A percentile compares a stretch with the other conserved stretches of the same genome.
Evolutionary conservation across 30 jellyfish, hydroid and myxozoan species (phyloP).

Genomic region (Cassiopea andromeda): DNA sequence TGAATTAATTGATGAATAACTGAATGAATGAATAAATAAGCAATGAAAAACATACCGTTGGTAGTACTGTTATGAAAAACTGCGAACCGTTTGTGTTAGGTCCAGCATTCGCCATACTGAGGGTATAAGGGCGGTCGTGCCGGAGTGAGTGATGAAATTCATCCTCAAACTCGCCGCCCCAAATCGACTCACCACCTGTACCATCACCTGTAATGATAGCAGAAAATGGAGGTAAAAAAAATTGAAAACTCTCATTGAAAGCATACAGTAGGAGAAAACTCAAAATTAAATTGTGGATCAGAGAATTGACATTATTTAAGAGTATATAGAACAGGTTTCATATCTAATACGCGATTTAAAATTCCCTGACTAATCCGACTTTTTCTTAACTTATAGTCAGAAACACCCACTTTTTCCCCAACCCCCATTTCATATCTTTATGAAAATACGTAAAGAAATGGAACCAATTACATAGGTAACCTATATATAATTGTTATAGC

Average conservation of each 20-base stretch:
- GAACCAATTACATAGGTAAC: too few relatives aligned
- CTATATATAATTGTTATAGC: too few relatives aligned
- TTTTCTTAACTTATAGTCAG: too few relatives aligned
- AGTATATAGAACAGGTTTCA: too few relatives aligned
- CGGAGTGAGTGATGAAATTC: constrained; percentile 96
- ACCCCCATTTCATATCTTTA: too few relatives aligned
- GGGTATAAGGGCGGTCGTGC: constrained; percentile 96
- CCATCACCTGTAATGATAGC: constrained; percentile 89
- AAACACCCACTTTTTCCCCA: too few relatives aligned
- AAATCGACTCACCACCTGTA: constrained; percentile 98
- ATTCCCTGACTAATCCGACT: too few relatives aligned
- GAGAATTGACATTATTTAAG: too few relatives aligned
- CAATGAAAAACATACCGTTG: constrained; percentile 81
- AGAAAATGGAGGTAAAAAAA: not conserved
- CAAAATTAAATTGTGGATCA: too few relatives aligned
- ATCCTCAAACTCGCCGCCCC: constrained; percentile 99
- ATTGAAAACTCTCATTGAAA: not conserved
- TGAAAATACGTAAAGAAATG: too few relatives aligned
- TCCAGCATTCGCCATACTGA: constrained; percentile 99
- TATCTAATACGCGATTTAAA: too few relatives aligned
- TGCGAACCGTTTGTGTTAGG: constrained; percentile 98
- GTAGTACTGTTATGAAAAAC: constrained; percentile 92
- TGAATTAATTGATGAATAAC: not conserved
- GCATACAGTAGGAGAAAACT: not conserved
- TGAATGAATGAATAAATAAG: not conserved